Percentiles rank a stretch among this genome's conserved stretches.
Evolutionary conservation across 2,888 invertebrate species (phyloP).

Genomic region (Gordius sp.): DNA sequence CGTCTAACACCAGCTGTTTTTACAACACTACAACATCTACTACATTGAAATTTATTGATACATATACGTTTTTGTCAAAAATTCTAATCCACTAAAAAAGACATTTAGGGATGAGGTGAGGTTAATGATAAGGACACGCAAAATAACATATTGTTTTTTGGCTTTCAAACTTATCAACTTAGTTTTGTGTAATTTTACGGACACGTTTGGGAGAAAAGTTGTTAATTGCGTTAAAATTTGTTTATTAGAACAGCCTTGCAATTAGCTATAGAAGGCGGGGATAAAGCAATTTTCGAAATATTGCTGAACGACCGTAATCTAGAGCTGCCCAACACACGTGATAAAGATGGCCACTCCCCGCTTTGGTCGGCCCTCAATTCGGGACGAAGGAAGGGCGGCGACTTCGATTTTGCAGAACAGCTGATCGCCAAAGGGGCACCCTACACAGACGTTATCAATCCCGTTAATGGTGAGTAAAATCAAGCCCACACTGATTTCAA

Average conservation of each 20-base stretch:
- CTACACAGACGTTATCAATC: neutral
- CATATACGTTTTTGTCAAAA: no score
- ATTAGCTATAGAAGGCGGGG: slow-evolving; percentile 6
- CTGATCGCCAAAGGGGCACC: neutral
- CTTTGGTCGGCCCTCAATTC: neutral
- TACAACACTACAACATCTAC: no score
- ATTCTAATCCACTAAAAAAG: no score
- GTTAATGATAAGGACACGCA: no score
- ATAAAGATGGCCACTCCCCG: neutral
- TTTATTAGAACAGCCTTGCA: slow-evolving; percentile 1
- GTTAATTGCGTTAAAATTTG: neutral
- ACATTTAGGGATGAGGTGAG: no score
- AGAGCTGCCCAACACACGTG: neutral
- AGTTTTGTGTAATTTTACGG: no score
- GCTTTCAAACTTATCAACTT: no score
- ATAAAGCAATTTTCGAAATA: neutral
- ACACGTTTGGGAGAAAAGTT: no score
- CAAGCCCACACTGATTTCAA: no score
- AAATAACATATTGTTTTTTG: no score
- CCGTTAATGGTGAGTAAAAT: neutral
- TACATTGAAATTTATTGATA: no score
- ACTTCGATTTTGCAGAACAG: neutral
- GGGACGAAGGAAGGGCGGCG: neutral
- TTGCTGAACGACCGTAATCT: neutral
- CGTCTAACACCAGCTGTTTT: no score